Base-by-base conservation (phyloP, 1,140 invertebrate species). In the Aphelinus certus region DNA sequence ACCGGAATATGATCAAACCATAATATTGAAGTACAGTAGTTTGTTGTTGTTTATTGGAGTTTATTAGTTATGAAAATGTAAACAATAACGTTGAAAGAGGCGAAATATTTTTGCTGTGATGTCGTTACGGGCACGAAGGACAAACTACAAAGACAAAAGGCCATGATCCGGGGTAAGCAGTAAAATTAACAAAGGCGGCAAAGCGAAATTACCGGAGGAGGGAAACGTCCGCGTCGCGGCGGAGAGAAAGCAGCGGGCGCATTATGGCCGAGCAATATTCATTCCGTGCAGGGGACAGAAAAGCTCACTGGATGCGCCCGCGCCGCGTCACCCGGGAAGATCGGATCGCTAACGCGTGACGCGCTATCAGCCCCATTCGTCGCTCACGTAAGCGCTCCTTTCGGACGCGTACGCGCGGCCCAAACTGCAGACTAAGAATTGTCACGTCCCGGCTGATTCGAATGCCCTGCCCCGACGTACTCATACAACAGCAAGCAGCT, bases 371-470 rank as follows among this genome's bases (percentile, higher is more conserved):
- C 26, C 43, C 7, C 4, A 10, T n/a, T 45, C 62, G 10, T 5
- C 10, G 7, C 46, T 63, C 48, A 51, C 63, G 64, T 56, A 2
- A 26, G 51, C 42, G 64, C 49, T 26, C 26, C 26, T 26, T 26
- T 26, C 26, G 26, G 26, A 26, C 26, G 26, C 26, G 26, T 26
- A 5, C 42, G 3, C 51, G 2, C 26, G 26, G 26, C 7, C 49
- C 3, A 66, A 66, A n/a, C n/a, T 43, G 64, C 51, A 66, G 56
- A 66, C 49, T 66, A 26, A 43, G 51, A 66, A 66, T 66, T 66
- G 64, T 66, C 64, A 66, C 64, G 64, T 66, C n/a, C 64, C 64
- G 56, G 56, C 53, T 66, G 56, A 66, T 66, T 66, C 64, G 51
- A 66, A 66, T 46, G 56, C 45, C 45, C 42, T 7, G 58, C 58